Percentiles rank a stretch among this genome's conserved stretches.
Evolutionary conservation across 1,140 invertebrate species (phyloP).

Genomic region (Orius laevigatus): DNA sequence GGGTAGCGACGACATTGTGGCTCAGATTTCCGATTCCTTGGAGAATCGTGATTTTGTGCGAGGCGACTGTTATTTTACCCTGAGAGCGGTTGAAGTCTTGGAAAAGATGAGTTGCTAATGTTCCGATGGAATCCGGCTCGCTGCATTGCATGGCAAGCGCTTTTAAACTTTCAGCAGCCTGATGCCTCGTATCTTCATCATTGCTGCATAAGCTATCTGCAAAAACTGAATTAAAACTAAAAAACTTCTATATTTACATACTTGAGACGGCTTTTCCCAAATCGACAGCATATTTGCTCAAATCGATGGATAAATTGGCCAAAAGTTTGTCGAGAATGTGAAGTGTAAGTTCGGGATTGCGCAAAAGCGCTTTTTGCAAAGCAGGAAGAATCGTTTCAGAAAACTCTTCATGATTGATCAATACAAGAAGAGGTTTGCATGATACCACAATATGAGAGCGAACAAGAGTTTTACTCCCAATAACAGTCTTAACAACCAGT

Average conservation of each 20-base stretch:
- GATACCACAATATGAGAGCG: constrained; percentile 45
- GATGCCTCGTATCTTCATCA: constrained; percentile 53
- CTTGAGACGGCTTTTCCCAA: constrained; percentile 67
- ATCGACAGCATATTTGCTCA: constrained; percentile 62
- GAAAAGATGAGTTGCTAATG: constrained; percentile 57
- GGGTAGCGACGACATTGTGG: constrained; percentile 46
- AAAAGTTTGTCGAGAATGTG: constrained; percentile 61
- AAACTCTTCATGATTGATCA: constrained; percentile 56
- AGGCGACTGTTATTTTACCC: constrained; percentile 76
- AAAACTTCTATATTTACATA: constrained; percentile 25
- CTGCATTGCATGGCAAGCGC: constrained; percentile 56
- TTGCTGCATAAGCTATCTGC: constrained; percentile 64
- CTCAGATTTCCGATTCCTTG: constrained; percentile 67
- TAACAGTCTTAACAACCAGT: constrained; percentile 58
- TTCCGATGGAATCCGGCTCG: constrained; percentile 44
- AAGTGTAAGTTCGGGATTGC: constrained; percentile 83
- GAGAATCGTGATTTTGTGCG: constrained; percentile 77
- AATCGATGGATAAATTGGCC: constrained; percentile 49
- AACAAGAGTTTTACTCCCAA: constrained; percentile 64
- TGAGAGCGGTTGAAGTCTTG: constrained; percentile 74
- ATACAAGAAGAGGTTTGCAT: constrained; percentile 42
- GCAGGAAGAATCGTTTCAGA: constrained; percentile 59
- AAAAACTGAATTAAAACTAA: constrained; percentile 3
- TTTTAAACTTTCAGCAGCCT: constrained; percentile 51
- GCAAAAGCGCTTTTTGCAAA: constrained; percentile 79